A percentile compares a stretch with the other conserved stretches of the same genome.
These are phyloP conservation scores for Dipodomys merriami DNA, from an alignment of 2,113 vertebrate genomes.

Conservation along the genomic window DNA sequence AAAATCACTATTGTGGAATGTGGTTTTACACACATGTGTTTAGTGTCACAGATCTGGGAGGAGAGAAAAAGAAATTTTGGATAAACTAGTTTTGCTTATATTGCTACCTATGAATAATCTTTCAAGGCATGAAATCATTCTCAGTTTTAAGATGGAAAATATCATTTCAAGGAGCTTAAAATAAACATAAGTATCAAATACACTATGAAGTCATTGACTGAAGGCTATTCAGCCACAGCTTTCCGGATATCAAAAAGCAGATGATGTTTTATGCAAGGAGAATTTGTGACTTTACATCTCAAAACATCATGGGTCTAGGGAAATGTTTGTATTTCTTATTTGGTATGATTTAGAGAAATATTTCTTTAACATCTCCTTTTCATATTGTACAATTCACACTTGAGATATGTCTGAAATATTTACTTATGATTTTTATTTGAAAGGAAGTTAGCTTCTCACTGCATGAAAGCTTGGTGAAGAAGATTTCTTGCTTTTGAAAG, in stretches of 20 bases:
- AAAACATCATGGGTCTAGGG: conserved; percentile 68
- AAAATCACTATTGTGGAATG: conserved; percentile 37
- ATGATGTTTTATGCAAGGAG: conserved; percentile 66
- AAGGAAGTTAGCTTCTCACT: conserved; percentile 64
- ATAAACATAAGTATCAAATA: conserved; percentile 62
- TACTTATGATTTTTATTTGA: conserved; percentile 73
- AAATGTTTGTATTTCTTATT: conserved; percentile 72
- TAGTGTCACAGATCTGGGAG: conserved; percentile 69
- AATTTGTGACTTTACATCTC: conserved; percentile 75
- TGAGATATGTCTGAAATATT: conserved; percentile 75
- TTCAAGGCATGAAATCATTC: conserved; percentile 71
- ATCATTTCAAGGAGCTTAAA: conserved; percentile 68
- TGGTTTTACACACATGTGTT: conserved; percentile 61
- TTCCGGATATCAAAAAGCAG: conserved; percentile 58
- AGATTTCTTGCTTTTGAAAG: conserved; percentile 64
- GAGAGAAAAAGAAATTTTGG: conserved; percentile 57
- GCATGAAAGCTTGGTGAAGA: conserved; percentile 38
- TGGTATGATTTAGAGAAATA: conserved; percentile 78
- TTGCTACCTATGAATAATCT: conserved; percentile 79
- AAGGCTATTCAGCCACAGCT: conserved; percentile 55
- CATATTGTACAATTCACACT: conserved; percentile 59
- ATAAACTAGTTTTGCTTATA: conserved; percentile 69
- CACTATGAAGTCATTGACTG: conserved; percentile 50
- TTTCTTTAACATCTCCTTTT: conserved; percentile 73
- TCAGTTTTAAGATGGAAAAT: conserved; percentile 67